These are phyloP conservation scores for Conistra vaccinii DNA, from an alignment of 2,888 invertebrate genomes.

Conservation along the genomic window DNA sequence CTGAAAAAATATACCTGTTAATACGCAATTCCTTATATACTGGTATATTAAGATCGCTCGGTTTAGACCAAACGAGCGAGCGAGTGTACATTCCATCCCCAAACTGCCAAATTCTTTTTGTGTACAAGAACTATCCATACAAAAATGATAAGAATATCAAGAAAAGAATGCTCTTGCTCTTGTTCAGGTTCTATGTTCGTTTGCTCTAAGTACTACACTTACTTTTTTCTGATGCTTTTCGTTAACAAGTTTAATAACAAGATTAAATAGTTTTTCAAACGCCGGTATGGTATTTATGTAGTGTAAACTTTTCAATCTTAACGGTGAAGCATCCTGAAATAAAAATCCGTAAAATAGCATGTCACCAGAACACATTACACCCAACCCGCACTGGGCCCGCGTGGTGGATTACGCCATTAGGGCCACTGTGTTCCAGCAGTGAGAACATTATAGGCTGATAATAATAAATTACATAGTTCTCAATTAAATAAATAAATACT, in stretches of 20 bases:
- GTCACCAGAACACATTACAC: neutral
- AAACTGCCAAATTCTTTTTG: too few relatives aligned
- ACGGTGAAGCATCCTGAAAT: conserved; percentile 61
- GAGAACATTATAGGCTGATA: neutral
- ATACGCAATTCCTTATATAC: neutral
- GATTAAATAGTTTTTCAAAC: conserved; percentile 52
- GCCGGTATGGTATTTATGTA: conserved; percentile 35
- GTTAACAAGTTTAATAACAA: conserved; percentile 42
- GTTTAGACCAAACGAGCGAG: too few relatives aligned
- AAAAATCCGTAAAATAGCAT: neutral
- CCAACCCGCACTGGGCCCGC: neutral
- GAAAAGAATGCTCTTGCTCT: too few relatives aligned
- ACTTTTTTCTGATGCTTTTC: conserved; percentile 52
- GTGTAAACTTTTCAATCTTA: conserved; percentile 56
- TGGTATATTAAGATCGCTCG: neutral
- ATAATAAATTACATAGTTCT: too few relatives aligned
- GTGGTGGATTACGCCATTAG: too few relatives aligned
- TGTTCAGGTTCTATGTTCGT: too few relatives aligned
- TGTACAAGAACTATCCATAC: too few relatives aligned
- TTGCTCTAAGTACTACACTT: neutral
- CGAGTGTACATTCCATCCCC: too few relatives aligned
- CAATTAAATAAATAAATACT: neutral
- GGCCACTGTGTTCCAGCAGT: neutral
- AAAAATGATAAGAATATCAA: too few relatives aligned
- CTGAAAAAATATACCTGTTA: conserved; percentile 34